phyloP scores from a whole-genome alignment of 2,888 invertebrate species.

The Neuroscelio doddi region DNA sequence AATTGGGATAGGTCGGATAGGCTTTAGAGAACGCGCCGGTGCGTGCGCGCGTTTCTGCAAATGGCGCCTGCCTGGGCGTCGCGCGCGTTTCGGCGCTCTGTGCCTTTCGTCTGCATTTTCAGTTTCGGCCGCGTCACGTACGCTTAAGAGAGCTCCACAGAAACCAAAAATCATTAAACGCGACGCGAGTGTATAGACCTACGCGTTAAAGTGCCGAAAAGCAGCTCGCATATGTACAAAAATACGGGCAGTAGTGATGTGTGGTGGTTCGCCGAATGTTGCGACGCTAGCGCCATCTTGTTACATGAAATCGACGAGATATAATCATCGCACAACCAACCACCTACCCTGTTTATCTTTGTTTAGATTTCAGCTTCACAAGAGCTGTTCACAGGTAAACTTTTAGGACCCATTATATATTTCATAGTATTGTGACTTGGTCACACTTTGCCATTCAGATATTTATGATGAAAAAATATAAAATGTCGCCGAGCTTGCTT shows the following conservation, averaged over 20 bases:
- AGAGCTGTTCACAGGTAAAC: too few species aligned
- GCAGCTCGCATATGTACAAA: not conserved
- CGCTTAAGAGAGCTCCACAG: not conserved
- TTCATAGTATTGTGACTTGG: too few species aligned
- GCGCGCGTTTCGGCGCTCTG: slow-evolving; percentile 18
- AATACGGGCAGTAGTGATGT: slow-evolving; percentile 1
- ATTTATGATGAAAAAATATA: too few species aligned
- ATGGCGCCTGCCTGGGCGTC: slow-evolving; percentile 55
- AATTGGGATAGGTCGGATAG: slow-evolving; percentile 69
- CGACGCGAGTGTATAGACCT: not conserved
- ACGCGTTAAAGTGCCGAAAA: not conserved
- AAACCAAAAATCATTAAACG: not conserved
- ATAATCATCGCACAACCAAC: too few species aligned
- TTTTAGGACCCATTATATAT: too few species aligned
- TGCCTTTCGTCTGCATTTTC: not conserved
- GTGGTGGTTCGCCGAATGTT: not conserved
- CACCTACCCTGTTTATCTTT: too few species aligned
- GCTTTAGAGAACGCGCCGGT: slow-evolving; percentile 50
- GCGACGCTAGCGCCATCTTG: slow-evolving; percentile 47
- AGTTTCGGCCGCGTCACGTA: not conserved
- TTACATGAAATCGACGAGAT: slow-evolving; percentile 21
- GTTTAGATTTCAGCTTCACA: too few species aligned
- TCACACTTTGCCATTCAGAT: too few species aligned
- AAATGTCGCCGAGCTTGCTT: too few species aligned
- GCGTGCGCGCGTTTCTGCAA: slow-evolving; percentile 57